phyloP scores from a whole-genome alignment of 2,888 invertebrate genomes.

The Stenoptilia bipunctidactyla region DNA sequence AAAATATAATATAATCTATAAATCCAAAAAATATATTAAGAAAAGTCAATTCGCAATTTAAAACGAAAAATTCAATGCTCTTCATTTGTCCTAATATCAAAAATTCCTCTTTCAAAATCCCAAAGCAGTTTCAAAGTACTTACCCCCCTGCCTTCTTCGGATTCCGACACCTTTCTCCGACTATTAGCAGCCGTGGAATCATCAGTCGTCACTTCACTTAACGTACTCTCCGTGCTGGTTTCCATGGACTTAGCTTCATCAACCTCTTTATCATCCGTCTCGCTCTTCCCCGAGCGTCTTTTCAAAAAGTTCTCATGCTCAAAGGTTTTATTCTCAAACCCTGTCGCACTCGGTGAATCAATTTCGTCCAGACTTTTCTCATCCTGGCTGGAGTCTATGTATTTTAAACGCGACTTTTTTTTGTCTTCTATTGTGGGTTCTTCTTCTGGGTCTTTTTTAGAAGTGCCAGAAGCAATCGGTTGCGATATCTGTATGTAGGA shows the following conservation, averaged over 20 bases:
- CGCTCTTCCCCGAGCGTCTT: slow-evolving; percentile 51
- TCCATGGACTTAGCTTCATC: slow-evolving; percentile 56
- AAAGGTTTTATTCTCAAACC: slow-evolving; percentile 61
- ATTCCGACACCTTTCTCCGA: slow-evolving; percentile 43
- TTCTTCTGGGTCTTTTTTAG: slow-evolving; percentile 21
- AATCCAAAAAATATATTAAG: no score
- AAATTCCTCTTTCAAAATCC: no score
- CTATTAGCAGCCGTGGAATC: slow-evolving; percentile 47
- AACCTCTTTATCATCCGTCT: slow-evolving; percentile 34
- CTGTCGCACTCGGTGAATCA: slow-evolving; percentile 59
- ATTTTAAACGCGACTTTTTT: slow-evolving; percentile 37
- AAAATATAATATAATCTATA: no score
- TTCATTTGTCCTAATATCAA: no score
- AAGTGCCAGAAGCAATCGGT: slow-evolving; percentile 53
- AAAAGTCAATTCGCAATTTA: no score
- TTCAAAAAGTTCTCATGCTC: slow-evolving; percentile 60
- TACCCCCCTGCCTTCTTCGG: slow-evolving; percentile 51
- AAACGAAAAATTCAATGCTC: no score
- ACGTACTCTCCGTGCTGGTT: slow-evolving; percentile 55
- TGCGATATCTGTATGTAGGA: slow-evolving; percentile 72
- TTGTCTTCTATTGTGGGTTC: slow-evolving; percentile 30
- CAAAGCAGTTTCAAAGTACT: slow-evolving; percentile 21
- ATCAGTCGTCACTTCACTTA: slow-evolving; percentile 53
- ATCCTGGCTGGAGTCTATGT: slow-evolving; percentile 52
- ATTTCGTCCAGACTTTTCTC: slow-evolving; percentile 45